phyloP scores from a whole-genome alignment of 2,888 invertebrate genomes.

The Drosophila emarginata region DNA sequence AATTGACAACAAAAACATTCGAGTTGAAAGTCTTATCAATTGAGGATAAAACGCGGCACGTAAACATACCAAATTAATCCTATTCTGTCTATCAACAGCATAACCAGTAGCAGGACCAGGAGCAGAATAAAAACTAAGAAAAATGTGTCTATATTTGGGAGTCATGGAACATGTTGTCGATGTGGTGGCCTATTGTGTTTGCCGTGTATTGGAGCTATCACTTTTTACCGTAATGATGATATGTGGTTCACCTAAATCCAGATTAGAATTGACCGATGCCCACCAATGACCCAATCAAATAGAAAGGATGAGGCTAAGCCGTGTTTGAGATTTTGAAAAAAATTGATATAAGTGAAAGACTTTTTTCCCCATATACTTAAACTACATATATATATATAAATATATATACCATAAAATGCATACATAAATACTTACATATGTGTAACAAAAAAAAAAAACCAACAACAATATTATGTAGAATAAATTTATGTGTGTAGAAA shows the following conservation, averaged over 20 bases:
- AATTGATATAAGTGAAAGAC: neutral
- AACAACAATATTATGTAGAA: neutral
- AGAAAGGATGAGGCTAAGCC: slow-evolving; percentile 9
- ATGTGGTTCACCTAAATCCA: slow-evolving; percentile 60
- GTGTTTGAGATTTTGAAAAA: neutral
- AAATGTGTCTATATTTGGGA: slow-evolving; percentile 78
- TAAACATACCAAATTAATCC: slow-evolving; percentile 10
- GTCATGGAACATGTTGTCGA: slow-evolving; percentile 74
- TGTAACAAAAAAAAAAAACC: neutral
- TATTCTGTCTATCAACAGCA: neutral
- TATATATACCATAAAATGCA: neutral
- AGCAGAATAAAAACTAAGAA: neutral
- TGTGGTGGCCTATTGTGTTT: slow-evolving; percentile 75
- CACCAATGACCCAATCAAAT: slow-evolving; percentile 31
- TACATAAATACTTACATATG: neutral
- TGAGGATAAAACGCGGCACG: neutral
- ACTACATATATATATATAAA: neutral
- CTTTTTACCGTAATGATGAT: slow-evolving; percentile 74
- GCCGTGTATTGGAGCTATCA: slow-evolving; percentile 76
- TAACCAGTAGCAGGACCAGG: slow-evolving; percentile 16
- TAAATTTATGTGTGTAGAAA: slow-evolving; percentile 7
- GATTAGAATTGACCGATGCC: slow-evolving; percentile 36
- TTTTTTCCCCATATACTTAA: slow-evolving; percentile 2
- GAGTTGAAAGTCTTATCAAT: slow-evolving; percentile 4
- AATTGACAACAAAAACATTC: slow-evolving; percentile 7